Evolutionary conservation across 1,140 invertebrate genomes (phyloP), one percentile per base, ranked within the genome.

Genomic region (Tetragnatha versicolor): DNA sequence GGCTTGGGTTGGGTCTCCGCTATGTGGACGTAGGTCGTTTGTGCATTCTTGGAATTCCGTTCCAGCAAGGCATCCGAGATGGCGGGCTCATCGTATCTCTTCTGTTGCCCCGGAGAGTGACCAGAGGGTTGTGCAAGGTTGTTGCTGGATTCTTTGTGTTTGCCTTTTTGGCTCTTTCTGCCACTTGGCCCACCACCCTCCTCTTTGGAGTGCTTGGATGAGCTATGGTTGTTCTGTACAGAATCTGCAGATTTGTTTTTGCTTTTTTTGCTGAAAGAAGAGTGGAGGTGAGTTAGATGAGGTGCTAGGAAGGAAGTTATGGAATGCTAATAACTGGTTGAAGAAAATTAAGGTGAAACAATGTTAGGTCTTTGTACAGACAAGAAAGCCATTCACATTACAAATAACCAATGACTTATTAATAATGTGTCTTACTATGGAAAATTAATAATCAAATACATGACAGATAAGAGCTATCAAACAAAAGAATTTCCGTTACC

Each of bases 191-290:
- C 55, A 14, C n/a, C 37, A 66, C 45, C 31, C 2, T 77, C 73
- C 20, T 77, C 61, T 55, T 66, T 66, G n/a, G 39, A 37, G 14
- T 27, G 35, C 22, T 65, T 66, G 12, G 73, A 77, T 35, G 37
- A 27, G 20, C 25, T 77, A 17, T 42, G 39, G 37, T 63, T 29
- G 29, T 77, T 60, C 35, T 9, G 22, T 25, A 33, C 20, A 37
- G 73, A 77, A 25, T 77, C 73, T 53, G 73, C 37, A 10, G 73
- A 65, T 53, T 77, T 77, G n/a, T 29, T 60, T 77, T 77, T 77
- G 35, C 45, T 66, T 22, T 77, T 77, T 66, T 77, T 77, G 60
- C 73, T 77, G 14, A 7, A 51, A 69, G n/a, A n/a, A n/a, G n/a
- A n/a, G n/a, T n/a, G n/a, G n/a, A n/a, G n/a, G n/a, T n/a, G n/a